These are phyloP conservation scores for Adelosebastes latens DNA, from an alignment of 2,797 vertebrate species.

Conservation along the genomic window DNA sequence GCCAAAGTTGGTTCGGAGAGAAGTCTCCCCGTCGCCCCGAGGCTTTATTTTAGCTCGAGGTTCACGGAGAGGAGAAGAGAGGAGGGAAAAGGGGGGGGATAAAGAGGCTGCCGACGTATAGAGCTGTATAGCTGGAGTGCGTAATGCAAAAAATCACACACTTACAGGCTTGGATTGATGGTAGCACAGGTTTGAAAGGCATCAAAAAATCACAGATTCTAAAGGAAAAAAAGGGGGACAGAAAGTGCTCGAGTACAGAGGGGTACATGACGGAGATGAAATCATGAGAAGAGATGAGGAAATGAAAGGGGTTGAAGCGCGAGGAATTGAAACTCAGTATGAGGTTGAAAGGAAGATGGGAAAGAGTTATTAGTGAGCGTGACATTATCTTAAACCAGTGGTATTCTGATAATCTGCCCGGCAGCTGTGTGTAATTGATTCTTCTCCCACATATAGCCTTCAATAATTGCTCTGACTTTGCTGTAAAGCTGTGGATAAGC, in stretches of 20 bases:
- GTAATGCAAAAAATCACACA: background rate
- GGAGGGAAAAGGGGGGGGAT: background rate
- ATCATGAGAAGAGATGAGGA: background rate
- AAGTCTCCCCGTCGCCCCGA: constrained; percentile 25
- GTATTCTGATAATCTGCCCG: constrained; percentile 47
- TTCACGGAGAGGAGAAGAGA: constrained; percentile 25
- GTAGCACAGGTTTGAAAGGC: constrained; percentile 14
- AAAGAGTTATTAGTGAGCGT: constrained; percentile 18
- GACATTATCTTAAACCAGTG: constrained; percentile 36
- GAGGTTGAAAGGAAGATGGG: background rate
- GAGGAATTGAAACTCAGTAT: background rate
- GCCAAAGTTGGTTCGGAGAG: constrained; percentile 56
- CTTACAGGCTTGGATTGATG: constrained; percentile 8
- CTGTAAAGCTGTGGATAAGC: constrained; percentile 52
- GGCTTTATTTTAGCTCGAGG: constrained; percentile 23
- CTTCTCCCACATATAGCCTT: constrained; percentile 33
- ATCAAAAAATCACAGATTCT: background rate
- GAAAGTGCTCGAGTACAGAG: background rate
- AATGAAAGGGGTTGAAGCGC: background rate
- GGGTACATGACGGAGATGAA: background rate
- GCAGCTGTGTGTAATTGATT: constrained; percentile 60
- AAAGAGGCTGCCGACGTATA: constrained; percentile 19
- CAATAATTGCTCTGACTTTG: constrained; percentile 46
- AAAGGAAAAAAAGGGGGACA: background rate
- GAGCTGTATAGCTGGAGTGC: constrained; percentile 13